phyloP scores from a whole-genome alignment of 2,797 vertebrate genomes.

The Harpagifer antarcticus region DNA sequence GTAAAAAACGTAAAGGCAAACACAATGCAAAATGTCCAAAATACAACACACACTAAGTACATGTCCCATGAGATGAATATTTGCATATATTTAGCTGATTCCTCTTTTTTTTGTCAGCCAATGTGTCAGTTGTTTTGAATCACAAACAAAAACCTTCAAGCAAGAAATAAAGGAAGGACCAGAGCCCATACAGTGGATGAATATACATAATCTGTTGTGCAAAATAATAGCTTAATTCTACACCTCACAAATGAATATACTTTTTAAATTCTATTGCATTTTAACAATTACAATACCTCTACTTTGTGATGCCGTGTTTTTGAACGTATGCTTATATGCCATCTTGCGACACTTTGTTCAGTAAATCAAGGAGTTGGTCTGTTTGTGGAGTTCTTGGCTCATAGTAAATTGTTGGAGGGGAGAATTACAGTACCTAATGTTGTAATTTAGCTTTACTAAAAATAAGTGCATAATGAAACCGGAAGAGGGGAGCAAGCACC shows the following conservation, averaged over 20 bases:
- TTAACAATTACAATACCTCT: not conserved
- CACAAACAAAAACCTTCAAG: not conserved
- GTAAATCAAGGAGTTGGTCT: not conserved
- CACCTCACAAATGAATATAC: not conserved
- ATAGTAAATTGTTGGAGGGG: not conserved
- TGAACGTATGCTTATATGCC: not conserved
- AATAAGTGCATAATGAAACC: not conserved
- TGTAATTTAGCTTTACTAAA: not conserved
- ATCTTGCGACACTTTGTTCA: not conserved
- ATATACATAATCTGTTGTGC: not conserved
- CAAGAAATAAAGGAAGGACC: not conserved
- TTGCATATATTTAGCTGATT: not conserved
- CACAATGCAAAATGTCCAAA: not conserved
- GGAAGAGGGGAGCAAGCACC: rapidly evolving
- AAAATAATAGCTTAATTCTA: not conserved
- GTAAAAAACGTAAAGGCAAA: constrained; percentile 7
- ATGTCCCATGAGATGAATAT: not conserved
- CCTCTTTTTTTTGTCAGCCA: not conserved
- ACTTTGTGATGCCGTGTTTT: not conserved
- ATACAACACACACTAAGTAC: not conserved
- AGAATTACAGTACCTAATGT: not conserved
- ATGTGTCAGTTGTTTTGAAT: not conserved
- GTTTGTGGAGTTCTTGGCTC: not conserved
- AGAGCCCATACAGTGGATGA: not conserved
- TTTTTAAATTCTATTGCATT: not conserved